Conservation (phyloP, 2,113 vertebrate species). For the Strigops habroptila region DNA sequence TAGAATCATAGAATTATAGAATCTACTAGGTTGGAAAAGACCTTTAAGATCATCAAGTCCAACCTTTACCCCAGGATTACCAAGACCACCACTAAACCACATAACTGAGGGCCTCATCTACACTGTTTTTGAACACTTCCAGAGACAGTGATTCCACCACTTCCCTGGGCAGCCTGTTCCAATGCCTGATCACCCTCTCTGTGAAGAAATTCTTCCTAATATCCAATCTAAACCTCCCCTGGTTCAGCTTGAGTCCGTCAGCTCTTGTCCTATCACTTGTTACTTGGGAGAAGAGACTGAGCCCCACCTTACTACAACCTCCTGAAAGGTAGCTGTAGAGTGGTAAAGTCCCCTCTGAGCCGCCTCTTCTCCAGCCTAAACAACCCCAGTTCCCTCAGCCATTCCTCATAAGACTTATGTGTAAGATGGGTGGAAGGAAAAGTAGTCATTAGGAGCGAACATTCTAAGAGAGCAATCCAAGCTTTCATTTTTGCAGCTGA, state of each 20-base stretch:
- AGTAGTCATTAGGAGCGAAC: neutral
- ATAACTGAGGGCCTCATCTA: neutral
- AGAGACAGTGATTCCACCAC: neutral
- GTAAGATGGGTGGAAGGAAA: neutral
- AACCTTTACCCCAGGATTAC: neutral
- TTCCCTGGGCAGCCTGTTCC: neutral
- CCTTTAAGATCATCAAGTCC: too few species aligned
- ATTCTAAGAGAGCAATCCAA: neutral
- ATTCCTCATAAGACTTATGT: neutral
- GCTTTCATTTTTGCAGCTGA: neutral
- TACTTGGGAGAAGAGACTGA: neutral
- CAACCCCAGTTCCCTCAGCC: neutral
- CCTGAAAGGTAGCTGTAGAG: neutral
- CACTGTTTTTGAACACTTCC: neutral
- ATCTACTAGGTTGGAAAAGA: neutral
- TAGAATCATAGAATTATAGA: neutral
- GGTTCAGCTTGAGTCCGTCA: neutral
- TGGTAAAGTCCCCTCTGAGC: neutral
- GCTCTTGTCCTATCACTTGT: neutral
- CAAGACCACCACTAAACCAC: too few species aligned
- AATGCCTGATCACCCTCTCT: neutral
- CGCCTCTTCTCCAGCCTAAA: neutral
- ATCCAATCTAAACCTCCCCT: neutral
- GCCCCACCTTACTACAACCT: neutral
- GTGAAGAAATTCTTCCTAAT: neutral